Base-by-base conservation (phyloP, 1,140 invertebrate species). In the Ceratina calcarata region DNA sequence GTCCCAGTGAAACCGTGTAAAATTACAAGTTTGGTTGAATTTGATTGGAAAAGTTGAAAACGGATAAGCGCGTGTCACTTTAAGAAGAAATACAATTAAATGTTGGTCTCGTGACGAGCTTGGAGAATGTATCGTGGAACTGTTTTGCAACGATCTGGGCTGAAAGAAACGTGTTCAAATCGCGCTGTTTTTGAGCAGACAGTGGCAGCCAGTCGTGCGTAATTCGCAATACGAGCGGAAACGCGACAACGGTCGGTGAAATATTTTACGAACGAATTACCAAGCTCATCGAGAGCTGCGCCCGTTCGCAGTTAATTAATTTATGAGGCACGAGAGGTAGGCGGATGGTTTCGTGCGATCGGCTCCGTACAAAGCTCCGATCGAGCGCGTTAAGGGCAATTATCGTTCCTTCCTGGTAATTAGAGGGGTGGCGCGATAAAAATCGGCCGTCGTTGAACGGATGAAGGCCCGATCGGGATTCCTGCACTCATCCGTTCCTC, bases 121-220 rank as follows among this genome's bases (percentile, higher is more conserved):
- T 64, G 45, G 45, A 64, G 51, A 18, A 20, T 51, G 4, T 27
- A 49, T 16, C 18, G 10, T 20, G 55, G 6, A 58, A 37, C 60
- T 16, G 13, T 55, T 55, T 65, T 37, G 20, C 49, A n/a, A 53
- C 61, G 72, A 75, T 49, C 61, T 75, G 55, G 72, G n/a, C 27
- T 57, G 0, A 0, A 3, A 24, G 64, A 24, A 32, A 45, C n/a
- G 32, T 13, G n/a, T 13, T 53, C 32, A 37, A 1, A 15, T 49
- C 64, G 37, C 15, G 75, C 49, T 78, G 61, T 78, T 78, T 78
- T 71, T 45, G 75, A 62, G 66, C 32, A 49, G 32, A 58, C 55
- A 58, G 13, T 22, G 32, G 24, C 15, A 32, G 37, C 37, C 13
- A 10, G 45, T 49, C 45, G 16, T 60, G 45, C 37, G 45, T 73